Evolutionary conservation across 2,797 vertebrate genomes (phyloP).

Genomic region (Coregonus sp.): DNA sequence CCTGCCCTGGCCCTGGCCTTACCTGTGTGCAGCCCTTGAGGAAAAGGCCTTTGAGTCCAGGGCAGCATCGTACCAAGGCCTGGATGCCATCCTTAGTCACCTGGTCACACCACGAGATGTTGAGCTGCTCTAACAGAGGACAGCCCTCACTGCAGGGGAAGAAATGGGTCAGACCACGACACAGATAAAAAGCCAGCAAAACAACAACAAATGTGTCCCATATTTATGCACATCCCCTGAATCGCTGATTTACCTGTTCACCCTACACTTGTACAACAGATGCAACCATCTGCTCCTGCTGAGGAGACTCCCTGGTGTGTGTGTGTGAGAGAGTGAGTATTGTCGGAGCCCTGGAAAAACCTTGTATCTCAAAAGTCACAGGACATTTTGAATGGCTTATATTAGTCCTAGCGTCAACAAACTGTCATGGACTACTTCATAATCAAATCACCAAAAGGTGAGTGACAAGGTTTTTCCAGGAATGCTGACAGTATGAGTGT

Average conservation of each 20-base stretch:
- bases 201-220: neutral
- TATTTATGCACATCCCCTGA: neutral
- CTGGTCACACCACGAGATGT: constrained; percentile 98
- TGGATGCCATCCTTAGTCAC: constrained; percentile 97
- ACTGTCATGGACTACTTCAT: too few species aligned
- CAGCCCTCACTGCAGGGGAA: constrained; percentile 87
- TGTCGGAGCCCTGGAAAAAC: too few species aligned
- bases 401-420: too few species aligned
- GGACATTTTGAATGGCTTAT: too few species aligned
- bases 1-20: constrained; percentile 32
- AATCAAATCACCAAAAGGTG: too few species aligned
- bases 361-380: too few species aligned
- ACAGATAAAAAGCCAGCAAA: neutral
- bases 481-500: too few species aligned
- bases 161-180: constrained; percentile 1
- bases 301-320: neutral
- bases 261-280: neutral
- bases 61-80: constrained; percentile 91
- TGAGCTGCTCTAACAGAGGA: constrained; percentile 92
- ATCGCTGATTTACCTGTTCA: neutral
- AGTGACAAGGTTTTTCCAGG: too few species aligned
- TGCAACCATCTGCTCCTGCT: neutral
- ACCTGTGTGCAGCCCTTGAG: constrained; percentile 98
- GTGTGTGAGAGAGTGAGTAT: neutral
- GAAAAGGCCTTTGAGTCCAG: constrained; percentile 89